Evolutionary conservation across 2,888 invertebrate species (phyloP).

Genomic region (Drosophila falleni): DNA sequence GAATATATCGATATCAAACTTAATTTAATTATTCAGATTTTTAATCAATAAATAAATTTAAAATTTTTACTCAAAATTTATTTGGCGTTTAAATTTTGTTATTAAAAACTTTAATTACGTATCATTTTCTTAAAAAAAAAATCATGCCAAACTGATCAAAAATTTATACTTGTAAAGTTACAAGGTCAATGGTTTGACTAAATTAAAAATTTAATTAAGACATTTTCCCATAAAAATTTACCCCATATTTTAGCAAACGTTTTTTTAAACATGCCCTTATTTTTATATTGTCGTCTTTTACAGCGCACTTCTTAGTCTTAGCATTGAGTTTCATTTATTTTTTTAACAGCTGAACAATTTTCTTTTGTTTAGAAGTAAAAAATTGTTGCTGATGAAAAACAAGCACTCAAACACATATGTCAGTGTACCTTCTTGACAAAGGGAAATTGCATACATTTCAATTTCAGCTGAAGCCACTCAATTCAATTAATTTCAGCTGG

Average conservation of each 20-base stretch:
- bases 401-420: background rate
- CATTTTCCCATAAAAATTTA: too few relatives aligned
- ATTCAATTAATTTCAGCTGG: conserved; percentile 76
- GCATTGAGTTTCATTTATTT: background rate
- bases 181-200: too few relatives aligned
- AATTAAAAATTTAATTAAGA: too few relatives aligned
- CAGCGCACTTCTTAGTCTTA: background rate
- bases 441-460: conserved; percentile 53
- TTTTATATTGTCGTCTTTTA: background rate
- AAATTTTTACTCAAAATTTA: too few relatives aligned
- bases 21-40: background rate
- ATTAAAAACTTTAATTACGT: too few relatives aligned
- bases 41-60: background rate
- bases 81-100: too few relatives aligned
- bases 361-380: conserved; percentile 5
- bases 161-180: too few relatives aligned
- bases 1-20: background rate
- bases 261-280: too few relatives aligned
- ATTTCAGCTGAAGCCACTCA: conserved; percentile 73
- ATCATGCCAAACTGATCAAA: too few relatives aligned
- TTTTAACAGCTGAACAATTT: background rate
- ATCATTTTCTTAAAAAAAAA: too few relatives aligned
- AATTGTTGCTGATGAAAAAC: conserved; percentile 14
- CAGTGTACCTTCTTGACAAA: conserved; percentile 20
- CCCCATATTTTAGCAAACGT: too few relatives aligned